These are phyloP conservation scores for Trogon surrucura DNA, from an alignment of 2,113 vertebrate genomes.

Conservation along the genomic window DNA sequence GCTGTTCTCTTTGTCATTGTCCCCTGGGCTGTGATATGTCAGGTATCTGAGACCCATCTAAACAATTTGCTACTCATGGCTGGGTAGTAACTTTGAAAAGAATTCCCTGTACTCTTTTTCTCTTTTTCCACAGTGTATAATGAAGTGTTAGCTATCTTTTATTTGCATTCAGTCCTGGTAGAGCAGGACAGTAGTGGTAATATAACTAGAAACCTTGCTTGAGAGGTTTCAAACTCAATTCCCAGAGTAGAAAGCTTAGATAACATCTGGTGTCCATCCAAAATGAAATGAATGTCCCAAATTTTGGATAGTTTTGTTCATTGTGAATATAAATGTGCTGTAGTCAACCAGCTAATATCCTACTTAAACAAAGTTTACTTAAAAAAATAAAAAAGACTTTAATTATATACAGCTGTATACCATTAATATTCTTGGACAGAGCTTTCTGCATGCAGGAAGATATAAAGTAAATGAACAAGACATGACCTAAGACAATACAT, in stretches of 20 bases:
- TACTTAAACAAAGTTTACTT: conserved; percentile 35
- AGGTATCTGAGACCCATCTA: background rate
- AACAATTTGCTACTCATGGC: background rate
- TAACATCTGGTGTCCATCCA: background rate
- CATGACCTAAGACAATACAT: conserved; percentile 56
- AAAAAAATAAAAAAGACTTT: background rate
- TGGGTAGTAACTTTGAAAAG: background rate
- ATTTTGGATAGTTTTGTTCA: background rate
- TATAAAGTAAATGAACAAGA: conserved; percentile 67
- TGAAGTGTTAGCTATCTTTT: background rate
- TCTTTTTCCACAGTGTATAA: background rate
- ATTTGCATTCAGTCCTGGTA: background rate
- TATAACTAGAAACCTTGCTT: background rate
- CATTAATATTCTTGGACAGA: conserved; percentile 39
- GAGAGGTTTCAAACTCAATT: background rate
- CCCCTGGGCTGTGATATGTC: background rate
- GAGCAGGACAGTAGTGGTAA: background rate
- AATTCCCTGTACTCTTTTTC: background rate
- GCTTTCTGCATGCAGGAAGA: conserved; percentile 46
- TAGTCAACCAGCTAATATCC: background rate
- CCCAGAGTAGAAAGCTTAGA: background rate
- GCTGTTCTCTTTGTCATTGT: background rate
- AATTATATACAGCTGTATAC: conserved; percentile 26
- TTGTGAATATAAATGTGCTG: background rate
- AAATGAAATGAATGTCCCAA: background rate